Base-by-base conservation (phyloP, 1,140 invertebrate genomes). In the Sesamia nonagrioides region DNA sequence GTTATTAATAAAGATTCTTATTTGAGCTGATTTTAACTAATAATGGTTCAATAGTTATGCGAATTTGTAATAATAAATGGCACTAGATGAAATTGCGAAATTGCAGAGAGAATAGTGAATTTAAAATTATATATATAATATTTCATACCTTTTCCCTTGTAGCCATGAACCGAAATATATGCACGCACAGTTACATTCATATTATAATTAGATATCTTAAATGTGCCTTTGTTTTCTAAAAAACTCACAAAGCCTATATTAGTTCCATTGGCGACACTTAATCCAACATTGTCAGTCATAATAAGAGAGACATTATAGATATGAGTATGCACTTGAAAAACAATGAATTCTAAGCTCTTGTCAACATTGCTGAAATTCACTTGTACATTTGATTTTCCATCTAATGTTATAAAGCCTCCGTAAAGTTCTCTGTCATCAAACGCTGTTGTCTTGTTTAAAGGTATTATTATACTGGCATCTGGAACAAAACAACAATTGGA, bases 271-370 rank as follows among this genome's bases (percentile, higher is more conserved):
- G 90, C 80, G 9, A 1, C 8, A 8, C n/a, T 3, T 84, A 90
- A 52, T 54, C 81, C 78, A 42, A 71, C 82, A 45, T 83, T 86
- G 48, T 87, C 86, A 78, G 92, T 94, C 77, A 96, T 96, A 40
- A 96, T 96, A 42, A 97, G 81, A 11, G 96, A 96, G 0, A 97
- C 85, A 92, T 96, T 96, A 72, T 95, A 86, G 15, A 95, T 77
- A 79, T 96, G 96, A 56, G 95, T 95, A 86, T 98, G 97, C 15
- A 96, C 95, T 96, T 97, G 97, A 61, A 97, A 90, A 63, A 97
- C 92, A 40, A 97, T 91, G 90, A 97, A 97, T 33, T 90, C 89
- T 52, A 96, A 86, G 37, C 87, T 86, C 61, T 82, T 78, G 52
- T 95, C 95, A 71, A 96, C 89, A 87, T 96, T 92, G 9, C 76